Base-by-base conservation (phyloP, 2,113 vertebrate genomes). In the Morone chrysops region DNA sequence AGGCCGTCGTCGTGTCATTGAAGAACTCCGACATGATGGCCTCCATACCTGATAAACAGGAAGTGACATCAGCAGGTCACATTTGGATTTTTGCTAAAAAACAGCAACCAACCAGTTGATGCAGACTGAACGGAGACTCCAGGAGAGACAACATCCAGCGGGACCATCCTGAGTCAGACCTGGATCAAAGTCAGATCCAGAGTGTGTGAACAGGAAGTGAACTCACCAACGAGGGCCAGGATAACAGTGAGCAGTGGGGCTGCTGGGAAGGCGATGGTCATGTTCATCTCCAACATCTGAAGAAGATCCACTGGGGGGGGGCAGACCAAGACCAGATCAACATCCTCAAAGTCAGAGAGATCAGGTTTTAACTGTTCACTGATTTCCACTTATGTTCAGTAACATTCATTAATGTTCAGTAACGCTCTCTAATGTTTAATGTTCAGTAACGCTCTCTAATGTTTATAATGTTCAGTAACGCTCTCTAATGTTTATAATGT, bases 261-360 rank as follows among this genome's bases (percentile, higher is more conserved):
- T 2, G 98, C 98, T 0, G 98, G 98, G 92, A 99, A 99, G 0
- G 98, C 98, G 43, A 99, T 98, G 45, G 97, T 98, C 98, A 99
- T 98, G 93, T 99, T 99, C 98, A 99, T 99, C 91, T 99, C 98
- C 93, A 99, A 92, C 98, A 99, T 99, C 95, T 99, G 98, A 8
- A 99, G 94, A 63, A 99, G 96, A 90, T 99, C 98, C 87, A 99
- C 98, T 99, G 94, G 75, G 80, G 53, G 6, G n/a, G 4, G 20
- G n/a, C 50, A 75, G 20, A 85, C 1, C 38, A 8, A 80, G 13
- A 78, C 9, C 47, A 50, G 53, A 45, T 81, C 53, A 79, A 79
- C n/a, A 77, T 17, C 31, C n/a, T 36, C 8, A 8, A 41, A 40
- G 2, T 8, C 16, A 31, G 43, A 59, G 40, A 14, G 53, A 11